These are phyloP conservation scores for Xenus cinereus DNA, from an alignment of 2,113 vertebrate species.

Conservation along the genomic window DNA sequence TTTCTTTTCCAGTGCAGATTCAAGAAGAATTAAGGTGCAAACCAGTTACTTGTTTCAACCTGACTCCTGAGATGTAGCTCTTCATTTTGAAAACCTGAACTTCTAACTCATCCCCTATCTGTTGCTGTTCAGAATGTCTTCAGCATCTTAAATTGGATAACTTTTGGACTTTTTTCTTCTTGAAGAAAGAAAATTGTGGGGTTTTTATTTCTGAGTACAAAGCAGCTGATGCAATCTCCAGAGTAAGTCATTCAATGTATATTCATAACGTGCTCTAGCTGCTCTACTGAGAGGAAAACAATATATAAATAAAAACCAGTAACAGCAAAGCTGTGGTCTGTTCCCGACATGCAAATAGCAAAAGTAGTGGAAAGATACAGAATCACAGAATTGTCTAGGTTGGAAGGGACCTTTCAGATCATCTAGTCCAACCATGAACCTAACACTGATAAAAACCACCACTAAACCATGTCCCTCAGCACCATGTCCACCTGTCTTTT, in stretches of 20 bases:
- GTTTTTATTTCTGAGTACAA: neutral
- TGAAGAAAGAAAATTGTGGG: neutral
- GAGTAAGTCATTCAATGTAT: neutral
- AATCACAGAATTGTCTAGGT: too few relatives aligned
- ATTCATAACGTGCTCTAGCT: neutral
- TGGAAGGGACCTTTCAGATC: too few relatives aligned
- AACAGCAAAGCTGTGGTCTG: neutral
- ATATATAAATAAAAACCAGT: neutral
- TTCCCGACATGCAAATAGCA: neutral
- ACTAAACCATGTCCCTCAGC: too few relatives aligned
- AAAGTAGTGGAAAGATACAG: neutral
- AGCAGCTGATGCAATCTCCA: neutral
- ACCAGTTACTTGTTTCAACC: neutral
- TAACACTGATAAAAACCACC: too few relatives aligned
- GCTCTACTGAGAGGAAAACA: neutral
- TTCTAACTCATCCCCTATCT: neutral
- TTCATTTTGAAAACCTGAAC: neutral
- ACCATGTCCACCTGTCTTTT: too few relatives aligned
- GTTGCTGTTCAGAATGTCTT: neutral
- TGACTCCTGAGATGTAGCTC: neutral
- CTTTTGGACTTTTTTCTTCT: neutral
- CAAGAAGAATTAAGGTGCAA: neutral
- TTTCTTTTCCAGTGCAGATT: neutral
- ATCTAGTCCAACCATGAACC: too few relatives aligned
- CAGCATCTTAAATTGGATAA: fast-evolving